Base-by-base conservation (phyloP, 2,888 invertebrate species). In the Pammene aurita region DNA sequence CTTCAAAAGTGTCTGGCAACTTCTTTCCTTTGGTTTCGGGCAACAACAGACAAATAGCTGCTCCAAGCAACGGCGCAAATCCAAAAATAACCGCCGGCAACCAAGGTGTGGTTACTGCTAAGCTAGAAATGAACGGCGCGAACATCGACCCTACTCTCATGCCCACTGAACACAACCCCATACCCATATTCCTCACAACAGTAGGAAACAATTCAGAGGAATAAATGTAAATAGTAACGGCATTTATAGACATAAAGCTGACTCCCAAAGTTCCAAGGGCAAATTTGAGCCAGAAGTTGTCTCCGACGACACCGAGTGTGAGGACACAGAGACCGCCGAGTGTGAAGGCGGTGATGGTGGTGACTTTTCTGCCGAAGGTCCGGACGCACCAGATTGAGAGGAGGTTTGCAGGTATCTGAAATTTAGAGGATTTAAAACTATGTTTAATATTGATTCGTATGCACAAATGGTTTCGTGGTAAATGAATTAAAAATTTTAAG, bases 171-270 rank as follows among this genome's bases (percentile, higher is more conserved):
- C 96, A 95, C 0, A 95, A 94, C 0, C 98, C 98, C 80, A 98
- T 94, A 0, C 96, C 97, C 81, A 96, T 95, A 78, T 97, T 98
- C 13, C 98, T 93, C 0, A 97, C 95, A 0, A 97, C 96, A 0
- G 98, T 98, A 0, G 98, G 98, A 81, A 96, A 98, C 7, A 97
- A 82, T 84, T 98, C 98, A 0, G 97, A 96, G 0, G 96, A 95
- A 84, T 96, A 97, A 9, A 98, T 94, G 82, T 98, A 98, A 10
- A 96, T 95, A 0, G 96, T 95, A 0, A 96, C 95, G 75, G 97
- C 97, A 0, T 95, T 95, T 0, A 97, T 93, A 0, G 97, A 94
- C 34, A 96, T 94, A 9, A 96, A 96, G 73, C 97, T 95, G 74
- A 97, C 96, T 0, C 96, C 97, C 38, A 96, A 76, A 26, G 95